Evolutionary conservation across 2,113 vertebrate species (phyloP).

Genomic region (Scomber scombrus): DNA sequence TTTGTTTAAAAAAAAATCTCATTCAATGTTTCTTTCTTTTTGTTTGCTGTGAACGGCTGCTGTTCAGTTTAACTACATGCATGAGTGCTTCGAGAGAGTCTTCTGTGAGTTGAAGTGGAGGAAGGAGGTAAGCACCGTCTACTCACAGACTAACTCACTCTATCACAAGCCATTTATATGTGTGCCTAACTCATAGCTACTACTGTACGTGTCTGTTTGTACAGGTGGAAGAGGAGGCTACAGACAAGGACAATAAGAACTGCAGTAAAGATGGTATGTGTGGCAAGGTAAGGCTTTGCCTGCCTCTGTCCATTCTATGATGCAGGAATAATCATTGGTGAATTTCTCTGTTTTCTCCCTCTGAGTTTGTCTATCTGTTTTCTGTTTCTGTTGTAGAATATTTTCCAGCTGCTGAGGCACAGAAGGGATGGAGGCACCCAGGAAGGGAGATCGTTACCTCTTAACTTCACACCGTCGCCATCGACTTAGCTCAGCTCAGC

Average conservation of each 20-base stretch:
- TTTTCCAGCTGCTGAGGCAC: slow-evolving; percentile 95
- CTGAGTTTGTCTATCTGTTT: slow-evolving; percentile 35
- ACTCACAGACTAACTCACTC: not conserved
- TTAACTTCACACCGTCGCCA: slow-evolving; percentile 58
- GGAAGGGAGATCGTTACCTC: slow-evolving; percentile 83
- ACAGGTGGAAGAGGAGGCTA: slow-evolving; percentile 89
- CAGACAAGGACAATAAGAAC: slow-evolving; percentile 90
- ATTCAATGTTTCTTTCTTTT: slow-evolving; percentile 30
- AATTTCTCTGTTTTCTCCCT: slow-evolving; percentile 15
- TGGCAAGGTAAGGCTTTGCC: slow-evolving; percentile 89
- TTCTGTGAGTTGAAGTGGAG: slow-evolving; percentile 99
- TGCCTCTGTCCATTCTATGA: slow-evolving; percentile 70
- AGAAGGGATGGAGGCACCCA: slow-evolving; percentile 93
- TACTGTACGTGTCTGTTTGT: slow-evolving; percentile 3
- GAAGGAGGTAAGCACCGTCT: slow-evolving; percentile 89
- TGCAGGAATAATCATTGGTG: slow-evolving; percentile 11
- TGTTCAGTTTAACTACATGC: slow-evolving; percentile 97
- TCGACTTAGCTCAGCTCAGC: slow-evolving; percentile 38
- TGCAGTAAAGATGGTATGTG: slow-evolving; percentile 90
- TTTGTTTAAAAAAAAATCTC: not conserved
- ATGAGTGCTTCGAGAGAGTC: slow-evolving; percentile 97
- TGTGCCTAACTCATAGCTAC: not conserved
- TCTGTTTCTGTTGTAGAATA: slow-evolving; percentile 89
- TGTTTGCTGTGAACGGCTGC: slow-evolving; percentile 1
- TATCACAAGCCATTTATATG: not conserved